Base-by-base conservation (phyloP, 2,797 vertebrate species). In the Ceryle rudis region DNA sequence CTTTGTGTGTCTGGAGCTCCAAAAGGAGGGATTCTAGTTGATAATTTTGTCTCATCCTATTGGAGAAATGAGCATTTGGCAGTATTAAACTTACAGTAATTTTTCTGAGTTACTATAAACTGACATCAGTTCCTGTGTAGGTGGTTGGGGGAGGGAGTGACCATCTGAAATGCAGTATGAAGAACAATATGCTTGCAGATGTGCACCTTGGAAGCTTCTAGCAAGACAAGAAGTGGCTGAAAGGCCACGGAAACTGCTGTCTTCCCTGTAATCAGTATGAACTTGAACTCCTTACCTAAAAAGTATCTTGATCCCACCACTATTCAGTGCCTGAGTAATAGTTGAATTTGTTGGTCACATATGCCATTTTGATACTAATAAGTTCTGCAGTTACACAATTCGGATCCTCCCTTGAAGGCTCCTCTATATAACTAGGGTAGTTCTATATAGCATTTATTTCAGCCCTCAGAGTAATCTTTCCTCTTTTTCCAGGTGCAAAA, bases 401-500 rank as follows among this genome's bases (percentile, higher is more conserved):
- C 37, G 49, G 47, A 90, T 15, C 26, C 23, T 89, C 21, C 29
- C 75, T 75, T 46, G 77, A 78, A 81, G 44, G n/a, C 37, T 88
- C 10, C 21, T 86, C 20, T 51, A 0, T 39, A 46, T 5, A 60
- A 4, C 6, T 51, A 51, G 16, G 70, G 6, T 49, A 69, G 25
- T 28, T 88, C 42, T 74, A 2, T 10, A 11, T 4, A 71, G 18
- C 10, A 58, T 11, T 90, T 72, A 44, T 64, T 89, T 87, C 52
- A 77, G 8, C 33, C 37, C 47, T 66, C n/a, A 42, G 51, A 84
- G 10, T 93, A 71, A 94, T 61, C 10, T 61, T 78, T 64, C 11
- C 11, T 80, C 44, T 89, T 73, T 61, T 1, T 86, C 33, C 69
- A 97, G 96, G 91, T 97, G 95, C 72, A 97, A 78, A 90, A 95